Evolutionary conservation across 2,888 invertebrate genomes (phyloP).

Genomic region (Ichneumoninae sp.): DNA sequence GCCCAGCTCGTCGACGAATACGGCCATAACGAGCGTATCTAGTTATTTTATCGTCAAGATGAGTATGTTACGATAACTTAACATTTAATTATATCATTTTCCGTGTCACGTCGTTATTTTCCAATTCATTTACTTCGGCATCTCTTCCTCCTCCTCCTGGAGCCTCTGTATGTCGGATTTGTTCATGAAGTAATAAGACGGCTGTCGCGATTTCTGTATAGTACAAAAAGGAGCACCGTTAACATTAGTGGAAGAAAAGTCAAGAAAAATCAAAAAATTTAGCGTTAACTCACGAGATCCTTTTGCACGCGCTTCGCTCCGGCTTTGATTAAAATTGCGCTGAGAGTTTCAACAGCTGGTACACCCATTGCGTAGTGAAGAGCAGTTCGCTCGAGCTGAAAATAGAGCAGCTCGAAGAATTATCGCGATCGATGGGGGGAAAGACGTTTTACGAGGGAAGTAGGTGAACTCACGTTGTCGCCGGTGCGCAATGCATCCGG

Average conservation of each 20-base stretch:
- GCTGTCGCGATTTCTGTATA: constrained; percentile 91
- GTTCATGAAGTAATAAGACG: constrained; percentile 96
- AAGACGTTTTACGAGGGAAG: not conserved
- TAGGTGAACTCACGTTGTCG: constrained; percentile 90
- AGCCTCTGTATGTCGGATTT: constrained; percentile 94
- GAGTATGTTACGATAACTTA: constrained; percentile 30
- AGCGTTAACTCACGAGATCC: constrained; percentile 87
- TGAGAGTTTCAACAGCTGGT: constrained; percentile 92
- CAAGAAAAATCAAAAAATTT: not conserved
- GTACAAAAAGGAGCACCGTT: constrained; percentile 63
- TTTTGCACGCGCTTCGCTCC: constrained; percentile 94
- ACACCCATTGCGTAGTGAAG: constrained; percentile 97
- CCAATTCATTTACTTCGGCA: constrained; percentile 74
- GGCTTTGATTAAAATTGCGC: constrained; percentile 91
- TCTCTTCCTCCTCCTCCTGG: constrained; percentile 92
- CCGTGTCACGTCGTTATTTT: not conserved
- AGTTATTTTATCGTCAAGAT: constrained; percentile 40
- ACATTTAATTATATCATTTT: constrained; percentile 33
- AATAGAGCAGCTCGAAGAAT: constrained; percentile 6
- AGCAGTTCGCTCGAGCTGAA: constrained; percentile 93
- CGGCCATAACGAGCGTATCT: constrained; percentile 18
- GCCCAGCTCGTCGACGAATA: constrained; percentile 36
- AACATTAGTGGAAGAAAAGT: not conserved
- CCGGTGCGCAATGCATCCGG: constrained; percentile 91
- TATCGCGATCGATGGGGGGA: not conserved